Percentiles rank a stretch among this genome's conserved stretches.
These are phyloP conservation scores for Alcedo atthis DNA, from an alignment of 2,797 vertebrate genomes.

Conservation along the genomic window DNA sequence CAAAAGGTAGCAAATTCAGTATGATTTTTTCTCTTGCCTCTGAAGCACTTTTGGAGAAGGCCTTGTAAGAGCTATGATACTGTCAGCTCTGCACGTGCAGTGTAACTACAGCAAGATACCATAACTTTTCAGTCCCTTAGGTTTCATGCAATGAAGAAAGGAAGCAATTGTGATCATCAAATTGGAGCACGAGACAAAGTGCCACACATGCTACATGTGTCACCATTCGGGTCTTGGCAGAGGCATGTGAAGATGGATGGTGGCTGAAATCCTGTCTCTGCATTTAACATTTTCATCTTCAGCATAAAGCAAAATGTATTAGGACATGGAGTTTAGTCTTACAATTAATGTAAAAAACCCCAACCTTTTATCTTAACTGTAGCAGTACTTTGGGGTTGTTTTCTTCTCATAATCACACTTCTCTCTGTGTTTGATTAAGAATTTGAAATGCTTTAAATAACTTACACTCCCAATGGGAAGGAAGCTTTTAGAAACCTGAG, in stretches of 20 bases:
- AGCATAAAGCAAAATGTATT: neutral
- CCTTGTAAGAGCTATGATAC: neutral
- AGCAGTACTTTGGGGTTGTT: neutral
- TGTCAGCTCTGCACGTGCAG: neutral
- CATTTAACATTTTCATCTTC: neutral
- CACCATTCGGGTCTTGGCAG: accelerated
- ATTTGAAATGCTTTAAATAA: neutral
- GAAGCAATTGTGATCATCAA: neutral
- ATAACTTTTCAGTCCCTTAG: neutral
- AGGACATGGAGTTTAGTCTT: neutral
- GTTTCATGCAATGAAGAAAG: neutral
- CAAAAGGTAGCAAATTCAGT: neutral
- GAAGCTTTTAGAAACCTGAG: neutral
- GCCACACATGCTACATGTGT: neutral
- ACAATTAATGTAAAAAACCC: neutral
- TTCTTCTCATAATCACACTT: neutral
- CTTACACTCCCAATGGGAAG: neutral
- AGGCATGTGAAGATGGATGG: neutral
- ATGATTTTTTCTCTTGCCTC: neutral
- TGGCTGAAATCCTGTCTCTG: neutral
- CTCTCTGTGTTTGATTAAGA: neutral
- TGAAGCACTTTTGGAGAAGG: neutral
- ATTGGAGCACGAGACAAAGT: neutral
- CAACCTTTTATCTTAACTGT: neutral
- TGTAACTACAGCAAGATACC: neutral